Evolutionary conservation across 2,888 invertebrate species (phyloP), one percentile per base, ranked within the genome.

Genomic region (Mythimna impura): DNA sequence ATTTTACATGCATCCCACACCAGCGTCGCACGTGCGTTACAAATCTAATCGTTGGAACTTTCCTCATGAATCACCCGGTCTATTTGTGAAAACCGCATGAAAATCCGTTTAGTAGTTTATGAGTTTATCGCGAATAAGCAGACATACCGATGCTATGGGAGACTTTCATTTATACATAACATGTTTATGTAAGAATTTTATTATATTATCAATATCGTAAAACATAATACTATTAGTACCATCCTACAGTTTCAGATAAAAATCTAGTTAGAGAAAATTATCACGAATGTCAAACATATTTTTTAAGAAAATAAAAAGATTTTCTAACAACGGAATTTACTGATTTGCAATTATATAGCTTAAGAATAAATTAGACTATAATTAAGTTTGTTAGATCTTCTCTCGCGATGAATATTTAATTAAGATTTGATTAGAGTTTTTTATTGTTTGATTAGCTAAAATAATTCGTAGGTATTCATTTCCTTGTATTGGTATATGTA

Each of bases 291-390:
- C 14, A 52, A 43, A 22, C 14, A 30, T 34, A 22, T 40, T 55
- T 40, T 40, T 22, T 9, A 34, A 9, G 12, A 50, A 70, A 63
- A 63, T 6, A 22, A 36, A 9, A 36, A 36, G 36, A 57, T 72
- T 66, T 30, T 61, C 12, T 72, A 1, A 7, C 22, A 40, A 52
- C 22, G 55, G 52, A 67, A 65, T 36, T 65, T 52, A 74, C 64
- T 68, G 61, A 66, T 55, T 76, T 74, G 64, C 52, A 57, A 78
- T 78, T 78, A 72, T 47, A 66, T 66, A 78, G 52, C 61, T 36
- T 7, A 47, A 47, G 36, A 80, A 74, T 65, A 71, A 75, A 78
- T 80, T 54, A 67, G 30, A 17, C 30, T 34, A 30, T 61, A 73
- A 78, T 80, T 72, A 47, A 62, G 25, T 72, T 73, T 57, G n/a